These are phyloP conservation scores for Tetranychus truncatus DNA, from an alignment of 2,888 invertebrate genomes.

Conservation along the genomic window DNA sequence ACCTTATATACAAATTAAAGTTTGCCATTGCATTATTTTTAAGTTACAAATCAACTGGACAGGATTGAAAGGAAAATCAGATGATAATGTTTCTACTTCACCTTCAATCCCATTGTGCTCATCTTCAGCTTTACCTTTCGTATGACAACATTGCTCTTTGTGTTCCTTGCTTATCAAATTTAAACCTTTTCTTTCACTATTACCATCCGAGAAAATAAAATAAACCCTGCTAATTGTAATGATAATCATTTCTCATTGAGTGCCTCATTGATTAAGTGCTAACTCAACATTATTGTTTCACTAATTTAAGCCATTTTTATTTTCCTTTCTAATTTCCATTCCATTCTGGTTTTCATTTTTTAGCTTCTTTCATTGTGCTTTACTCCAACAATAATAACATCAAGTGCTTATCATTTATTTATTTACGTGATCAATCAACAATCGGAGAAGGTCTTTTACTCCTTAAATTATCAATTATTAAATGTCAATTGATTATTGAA, in stretches of 20 bases:
- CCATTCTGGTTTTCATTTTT: neutral
- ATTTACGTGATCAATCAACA: neutral
- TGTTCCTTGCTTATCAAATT: neutral
- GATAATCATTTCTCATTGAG: neutral
- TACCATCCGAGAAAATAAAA: neutral
- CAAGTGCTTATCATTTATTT: neutral
- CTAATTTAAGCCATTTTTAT: neutral
- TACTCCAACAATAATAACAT: neutral
- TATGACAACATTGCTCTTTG: neutral
- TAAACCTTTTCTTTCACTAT: neutral
- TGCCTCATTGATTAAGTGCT: neutral
- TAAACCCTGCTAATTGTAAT: neutral
- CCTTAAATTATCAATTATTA: neutral
- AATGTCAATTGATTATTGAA: no score
- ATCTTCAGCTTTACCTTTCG: neutral
- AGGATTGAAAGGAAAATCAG: neutral
- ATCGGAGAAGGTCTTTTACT: neutral
- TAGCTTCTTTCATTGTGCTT: neutral
- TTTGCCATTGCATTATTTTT: neutral
- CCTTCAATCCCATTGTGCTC: neutral
- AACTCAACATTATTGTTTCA: neutral
- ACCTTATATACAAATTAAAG: neutral
- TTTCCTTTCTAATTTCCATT: neutral
- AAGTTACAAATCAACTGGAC: neutral
- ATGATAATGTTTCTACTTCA: neutral